Conservation (phyloP, 2,888 invertebrate genomes). For the Sesamia inferens region DNA sequence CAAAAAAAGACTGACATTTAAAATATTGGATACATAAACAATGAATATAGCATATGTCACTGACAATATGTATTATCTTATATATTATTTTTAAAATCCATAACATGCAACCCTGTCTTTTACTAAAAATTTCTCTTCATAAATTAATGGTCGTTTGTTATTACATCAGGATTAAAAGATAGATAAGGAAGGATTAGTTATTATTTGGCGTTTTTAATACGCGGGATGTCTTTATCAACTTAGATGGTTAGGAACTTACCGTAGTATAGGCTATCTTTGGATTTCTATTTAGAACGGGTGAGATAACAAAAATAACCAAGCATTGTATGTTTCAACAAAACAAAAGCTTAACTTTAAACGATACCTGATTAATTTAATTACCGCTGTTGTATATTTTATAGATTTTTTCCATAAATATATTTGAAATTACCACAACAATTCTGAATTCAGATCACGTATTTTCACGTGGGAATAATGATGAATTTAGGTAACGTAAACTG, state of each 20-base stretch:
- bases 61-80: neutral
- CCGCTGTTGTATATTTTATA: slow-evolving; percentile 7
- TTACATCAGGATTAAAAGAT: slow-evolving; percentile 17
- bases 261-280: neutral
- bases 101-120: slow-evolving; percentile 8
- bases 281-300: slow-evolving; percentile 6
- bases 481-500: slow-evolving; percentile 31
- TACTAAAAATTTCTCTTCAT: slow-evolving; percentile 15
- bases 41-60: neutral
- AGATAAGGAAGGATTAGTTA: slow-evolving; percentile 22
- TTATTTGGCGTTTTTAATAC: slow-evolving; percentile 8
- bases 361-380: neutral
- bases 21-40: neutral
- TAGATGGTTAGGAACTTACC: neutral
- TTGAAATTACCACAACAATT: neutral
- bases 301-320: neutral
- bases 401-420: neutral
- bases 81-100: neutral
- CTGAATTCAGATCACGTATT: neutral
- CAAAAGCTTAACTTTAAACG: neutral
- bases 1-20: neutral
- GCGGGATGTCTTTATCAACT: neutral
- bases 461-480: neutral
- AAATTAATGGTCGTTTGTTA: slow-evolving; percentile 22
- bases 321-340: slow-evolving; percentile 7